phyloP scores from a whole-genome alignment of 2,113 vertebrate species.

The Synchiropus splendidus region DNA sequence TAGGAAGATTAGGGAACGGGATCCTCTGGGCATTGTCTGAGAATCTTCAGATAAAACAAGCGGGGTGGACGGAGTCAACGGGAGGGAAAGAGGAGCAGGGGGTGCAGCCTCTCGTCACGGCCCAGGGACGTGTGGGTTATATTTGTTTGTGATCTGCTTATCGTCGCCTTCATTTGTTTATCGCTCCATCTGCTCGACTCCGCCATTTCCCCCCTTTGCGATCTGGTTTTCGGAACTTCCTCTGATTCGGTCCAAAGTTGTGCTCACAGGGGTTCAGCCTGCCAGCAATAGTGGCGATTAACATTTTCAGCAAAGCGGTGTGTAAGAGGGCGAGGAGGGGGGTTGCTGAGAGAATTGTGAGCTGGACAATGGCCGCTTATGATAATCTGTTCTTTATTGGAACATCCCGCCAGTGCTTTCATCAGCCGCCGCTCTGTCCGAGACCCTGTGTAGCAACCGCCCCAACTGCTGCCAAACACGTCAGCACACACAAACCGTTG shows the following conservation, averaged over 20 bases:
- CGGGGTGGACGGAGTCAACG: conserved; percentile 59
- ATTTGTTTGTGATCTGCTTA: conserved; percentile 24
- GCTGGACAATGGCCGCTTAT: conserved; percentile 71
- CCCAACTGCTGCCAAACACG: conserved; percentile 40
- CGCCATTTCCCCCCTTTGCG: too few relatives aligned
- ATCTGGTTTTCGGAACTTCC: neutral
- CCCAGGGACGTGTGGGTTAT: conserved; percentile 31
- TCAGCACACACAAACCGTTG: conserved; percentile 39
- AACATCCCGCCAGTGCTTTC: conserved; percentile 71
- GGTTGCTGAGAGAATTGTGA: conserved; percentile 32
- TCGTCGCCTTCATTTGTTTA: conserved; percentile 3
- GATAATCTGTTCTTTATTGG: conserved; percentile 89
- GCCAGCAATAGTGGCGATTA: conserved; percentile 85
- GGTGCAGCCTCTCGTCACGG: conserved; percentile 4
- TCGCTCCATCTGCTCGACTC: conserved; percentile 3
- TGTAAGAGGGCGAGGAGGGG: conserved; percentile 25
- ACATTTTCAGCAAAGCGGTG: conserved; percentile 74
- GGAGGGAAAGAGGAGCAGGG: conserved; percentile 20
- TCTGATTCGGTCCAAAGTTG: conserved; percentile 24
- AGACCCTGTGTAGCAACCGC: conserved; percentile 43
- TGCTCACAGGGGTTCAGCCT: conserved; percentile 56
- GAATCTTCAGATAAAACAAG: conserved; percentile 88
- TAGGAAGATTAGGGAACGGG: conserved; percentile 95
- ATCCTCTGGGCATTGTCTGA: conserved; percentile 94
- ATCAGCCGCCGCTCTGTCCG: conserved; percentile 56